Evolutionary conservation across 2,797 vertebrate species (phyloP), one percentile per base, ranked within the genome.

Genomic region (Ispidina picta): DNA sequence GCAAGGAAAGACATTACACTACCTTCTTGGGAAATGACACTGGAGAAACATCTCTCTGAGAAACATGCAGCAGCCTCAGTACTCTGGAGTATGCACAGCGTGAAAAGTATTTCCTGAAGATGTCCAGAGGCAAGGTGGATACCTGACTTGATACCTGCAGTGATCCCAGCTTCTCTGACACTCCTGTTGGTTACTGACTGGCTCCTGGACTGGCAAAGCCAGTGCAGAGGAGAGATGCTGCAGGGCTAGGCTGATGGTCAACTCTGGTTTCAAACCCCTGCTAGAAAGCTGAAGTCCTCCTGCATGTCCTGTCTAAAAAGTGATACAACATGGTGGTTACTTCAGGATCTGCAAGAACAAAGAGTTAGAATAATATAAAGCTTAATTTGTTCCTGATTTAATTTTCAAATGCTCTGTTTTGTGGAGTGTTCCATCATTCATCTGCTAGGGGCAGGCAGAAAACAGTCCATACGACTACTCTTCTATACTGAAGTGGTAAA

Each of bases 1-100:
- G 71, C 2, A 7, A 93, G 89, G 75, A 87, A 86, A 92, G 92
- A 49, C 55, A 72, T 93, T 68, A 58, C 20, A 11, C 59, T 77
- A 31, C 41, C 70, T 59, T 55, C 71, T 75, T 82, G 88, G 71
- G 63, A 86, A 82, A 74, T 37, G 25, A 78, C 71, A 65, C 62
- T 46, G 58, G 33, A 72, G 69, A 86, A 86, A 82, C 49, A 63
- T 63, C 60, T 83, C 15, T 3, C 73, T 9, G 16, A 62, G 66
- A 72, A 83, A 39, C 22, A 65, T 8, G 25, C 51, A 69, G 35
- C 79, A 85, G 63, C 66, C 74, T 85, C 31, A 20, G 49, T 64
- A 68, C 86, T 91, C 76, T 64, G 69, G 33, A 89, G 22, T 11
- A 8, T 11, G 20, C 54, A 64, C 83, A 44, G 28, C 74, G 46